phyloP scores from a whole-genome alignment of 2,888 invertebrate species.

The Kryphioiulus occultus region DNA sequence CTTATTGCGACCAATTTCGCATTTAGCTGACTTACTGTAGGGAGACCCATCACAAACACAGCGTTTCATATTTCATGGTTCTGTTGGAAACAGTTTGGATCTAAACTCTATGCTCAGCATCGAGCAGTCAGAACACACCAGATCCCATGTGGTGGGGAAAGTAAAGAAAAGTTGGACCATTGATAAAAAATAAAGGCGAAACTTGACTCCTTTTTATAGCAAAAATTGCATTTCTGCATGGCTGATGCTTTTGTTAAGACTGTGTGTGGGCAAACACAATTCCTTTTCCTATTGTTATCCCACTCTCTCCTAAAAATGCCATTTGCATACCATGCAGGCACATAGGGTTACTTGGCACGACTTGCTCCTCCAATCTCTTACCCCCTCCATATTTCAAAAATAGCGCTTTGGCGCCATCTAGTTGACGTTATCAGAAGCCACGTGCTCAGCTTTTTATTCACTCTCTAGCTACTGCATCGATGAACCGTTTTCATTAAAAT shows the following conservation, averaged over 20 bases:
- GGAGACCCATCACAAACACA: neutral
- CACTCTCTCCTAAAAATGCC: neutral
- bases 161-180: neutral
- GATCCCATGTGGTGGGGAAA: neutral
- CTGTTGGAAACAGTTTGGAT: neutral
- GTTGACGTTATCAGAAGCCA: neutral
- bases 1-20: neutral
- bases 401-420: neutral
- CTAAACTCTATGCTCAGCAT: neutral
- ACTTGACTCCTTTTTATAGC: neutral
- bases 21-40: neutral
- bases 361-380: neutral
- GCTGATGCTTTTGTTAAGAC: neutral
- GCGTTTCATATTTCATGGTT: neutral
- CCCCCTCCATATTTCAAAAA: neutral
- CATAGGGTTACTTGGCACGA: neutral
- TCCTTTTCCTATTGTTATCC: neutral
- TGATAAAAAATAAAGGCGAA: slow-evolving; percentile 8
- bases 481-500: too few species aligned
- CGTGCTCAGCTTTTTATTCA: neutral
- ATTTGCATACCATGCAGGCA: neutral
- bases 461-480: too few species aligned
- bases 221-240: slow-evolving; percentile 26
- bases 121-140: neutral
- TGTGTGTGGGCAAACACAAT: slow-evolving; percentile 17